Evolutionary conservation across 1,140 invertebrate species (phyloP), one percentile per base, ranked within the genome.

Genomic region (Zaprionus nigranus): DNA sequence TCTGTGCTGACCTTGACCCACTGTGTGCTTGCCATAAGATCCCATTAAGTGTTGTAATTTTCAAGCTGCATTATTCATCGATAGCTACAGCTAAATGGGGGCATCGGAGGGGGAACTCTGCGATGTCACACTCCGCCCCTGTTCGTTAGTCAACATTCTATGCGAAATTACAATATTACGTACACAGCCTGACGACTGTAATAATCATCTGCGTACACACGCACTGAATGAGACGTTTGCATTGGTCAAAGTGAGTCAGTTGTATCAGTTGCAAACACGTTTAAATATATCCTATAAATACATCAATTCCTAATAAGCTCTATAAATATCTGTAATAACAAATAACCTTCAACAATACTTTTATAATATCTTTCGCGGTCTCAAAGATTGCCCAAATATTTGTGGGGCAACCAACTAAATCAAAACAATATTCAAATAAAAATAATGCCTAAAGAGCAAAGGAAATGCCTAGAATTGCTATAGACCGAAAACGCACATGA

Each of bases 391-490:
- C 46, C 46, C 34, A 38, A 64, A 56, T 54, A 11, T 20, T 54
- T 46, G 53, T 30, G 36, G n/a, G 65, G 24, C 38, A 59, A 24
- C 17, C 43, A 36, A 75, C 24, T 59, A 59, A 28, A 57, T 40
- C 64, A 36, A 72, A 28, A 46, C 36, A 38, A 46, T 46, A 46
- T 46, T 46, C 56, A 67, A 56, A 56, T 49, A 26, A 20, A 34
- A 57, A 17, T 22, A 28, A 40, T 40, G 5, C 43, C 43, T 56
- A 60, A 76, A 53, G 65, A 66, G 75, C 58, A 76, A 80, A 83
- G 72, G 77, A 83, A 83, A 83, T 83, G 81, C 76, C 62, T 68
- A 83, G 77, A 80, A 84, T 80, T 30, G 46, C 20, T 59, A n/a
- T 28, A 60, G 65, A 60, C 20, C 65, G 43, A 34, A 56, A 12